A percentile compares a stretch with the other conserved stretches of the same genome.
These are phyloP conservation scores for Apodemus agrarius DNA, from an alignment of 2,797 vertebrate genomes.

Conservation along the genomic window DNA sequence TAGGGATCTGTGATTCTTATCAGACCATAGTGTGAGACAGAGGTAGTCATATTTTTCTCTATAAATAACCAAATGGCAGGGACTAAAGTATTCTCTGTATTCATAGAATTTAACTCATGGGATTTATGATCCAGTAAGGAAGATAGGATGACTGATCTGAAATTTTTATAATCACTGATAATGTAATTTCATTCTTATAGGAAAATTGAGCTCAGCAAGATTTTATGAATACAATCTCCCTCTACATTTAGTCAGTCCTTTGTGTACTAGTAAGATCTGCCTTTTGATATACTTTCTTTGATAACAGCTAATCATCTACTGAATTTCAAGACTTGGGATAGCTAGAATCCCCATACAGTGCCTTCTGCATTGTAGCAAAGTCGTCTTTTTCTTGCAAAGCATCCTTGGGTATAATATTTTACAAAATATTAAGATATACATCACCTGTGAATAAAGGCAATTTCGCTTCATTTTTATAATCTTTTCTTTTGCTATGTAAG, in stretches of 20 bases:
- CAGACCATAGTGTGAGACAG: background rate
- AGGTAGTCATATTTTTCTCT: background rate
- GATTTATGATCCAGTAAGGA: background rate
- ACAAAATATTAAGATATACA: background rate
- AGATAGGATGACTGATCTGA: background rate
- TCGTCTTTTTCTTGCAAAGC: background rate
- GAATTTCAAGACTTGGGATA: background rate
- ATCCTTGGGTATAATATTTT: background rate
- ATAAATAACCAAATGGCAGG: background rate
- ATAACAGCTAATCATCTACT: background rate
- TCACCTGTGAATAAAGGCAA: background rate
- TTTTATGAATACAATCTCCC: background rate
- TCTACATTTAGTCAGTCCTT: background rate
- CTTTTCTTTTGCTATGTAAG: background rate
- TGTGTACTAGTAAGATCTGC: background rate
- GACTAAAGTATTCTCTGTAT: background rate
- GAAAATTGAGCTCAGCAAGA: background rate
- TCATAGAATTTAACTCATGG: background rate
- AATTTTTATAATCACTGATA: background rate
- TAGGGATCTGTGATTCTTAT: background rate
- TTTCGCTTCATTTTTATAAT: background rate
- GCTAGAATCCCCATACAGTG: background rate
- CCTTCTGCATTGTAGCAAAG: background rate
- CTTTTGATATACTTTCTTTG: background rate
- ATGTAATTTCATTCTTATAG: background rate